These are phyloP conservation scores for Acromyrmex heyeri DNA, from an alignment of 1,140 invertebrate species.

Conservation along the genomic window DNA sequence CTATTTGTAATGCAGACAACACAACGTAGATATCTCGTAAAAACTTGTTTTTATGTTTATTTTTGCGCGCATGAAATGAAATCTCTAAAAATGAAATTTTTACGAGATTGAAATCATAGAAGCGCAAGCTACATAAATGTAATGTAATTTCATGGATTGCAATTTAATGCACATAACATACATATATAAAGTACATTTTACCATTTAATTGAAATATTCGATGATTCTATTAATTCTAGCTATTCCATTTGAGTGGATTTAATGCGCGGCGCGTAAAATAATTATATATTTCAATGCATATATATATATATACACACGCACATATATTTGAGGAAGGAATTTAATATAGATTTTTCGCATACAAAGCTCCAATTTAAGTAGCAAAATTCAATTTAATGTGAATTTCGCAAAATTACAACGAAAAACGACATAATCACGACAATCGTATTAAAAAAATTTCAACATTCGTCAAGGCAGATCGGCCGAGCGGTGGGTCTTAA, in stretches of 20 bases:
- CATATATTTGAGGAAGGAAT: neutral
- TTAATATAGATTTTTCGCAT: slow-evolving; percentile 27
- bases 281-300: slow-evolving; percentile 40
- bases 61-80: slow-evolving; percentile 4
- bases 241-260: slow-evolving; percentile 37
- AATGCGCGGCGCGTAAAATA: slow-evolving; percentile 23
- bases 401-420: neutral
- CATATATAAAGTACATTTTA: slow-evolving; percentile 23
- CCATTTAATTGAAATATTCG: slow-evolving; percentile 27
- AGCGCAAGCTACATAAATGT: neutral
- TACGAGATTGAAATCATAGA: slow-evolving; percentile 20
- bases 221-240: slow-evolving; percentile 35
- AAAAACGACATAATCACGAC: neutral
- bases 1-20: slow-evolving; percentile 22
- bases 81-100: slow-evolving; percentile 24
- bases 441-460: neutral
- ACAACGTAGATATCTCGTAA: neutral
- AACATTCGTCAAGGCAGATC: slow-evolving; percentile 8
- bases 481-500: slow-evolving; percentile 38
- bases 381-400: neutral
- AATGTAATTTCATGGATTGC: slow-evolving; percentile 22
- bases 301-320: neutral
- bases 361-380: slow-evolving; percentile 1
- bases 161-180: neutral
- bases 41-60: slow-evolving; percentile 15